Conservation (phyloP, 2,113 vertebrate genomes). For the Macrotus californicus region DNA sequence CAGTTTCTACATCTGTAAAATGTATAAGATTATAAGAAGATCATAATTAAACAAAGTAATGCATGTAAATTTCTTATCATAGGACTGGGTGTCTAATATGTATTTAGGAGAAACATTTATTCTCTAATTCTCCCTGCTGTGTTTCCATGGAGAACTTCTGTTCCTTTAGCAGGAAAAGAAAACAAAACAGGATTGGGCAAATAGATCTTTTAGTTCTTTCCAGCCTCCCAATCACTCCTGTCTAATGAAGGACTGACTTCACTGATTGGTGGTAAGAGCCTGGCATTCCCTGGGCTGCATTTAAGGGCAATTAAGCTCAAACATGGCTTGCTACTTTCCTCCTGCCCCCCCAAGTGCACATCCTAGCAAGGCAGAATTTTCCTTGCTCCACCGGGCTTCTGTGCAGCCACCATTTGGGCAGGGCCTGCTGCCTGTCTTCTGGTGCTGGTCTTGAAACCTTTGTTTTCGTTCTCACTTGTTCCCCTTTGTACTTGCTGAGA, state of each 20-base stretch:
- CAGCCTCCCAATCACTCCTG: not conserved
- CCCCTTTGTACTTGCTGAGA: fast-evolving
- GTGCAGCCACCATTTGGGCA: too few relatives aligned
- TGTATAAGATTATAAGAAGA: not conserved
- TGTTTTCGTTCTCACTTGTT: not conserved
- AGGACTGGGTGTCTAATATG: not conserved
- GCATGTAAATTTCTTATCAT: not conserved
- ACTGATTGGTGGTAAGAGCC: not conserved
- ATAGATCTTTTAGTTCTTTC: not conserved
- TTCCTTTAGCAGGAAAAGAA: not conserved
- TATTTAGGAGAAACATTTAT: not conserved
- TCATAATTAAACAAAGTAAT: not conserved
- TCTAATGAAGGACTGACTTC: not conserved
- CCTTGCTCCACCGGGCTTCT: not conserved
- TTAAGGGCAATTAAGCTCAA: not conserved
- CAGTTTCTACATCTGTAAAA: not conserved
- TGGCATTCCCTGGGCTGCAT: not conserved
- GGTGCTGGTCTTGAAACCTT: not conserved
- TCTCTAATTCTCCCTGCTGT: not conserved
- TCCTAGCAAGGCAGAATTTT: not conserved
- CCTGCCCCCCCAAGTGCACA: not conserved
- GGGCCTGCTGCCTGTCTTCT: not conserved
- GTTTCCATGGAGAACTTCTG: not conserved
- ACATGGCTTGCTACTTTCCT: not conserved
- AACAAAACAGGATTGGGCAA: not conserved